phyloP scores from a whole-genome alignment of 1,140 invertebrate genomes.

The Tigriopus japonicus region DNA sequence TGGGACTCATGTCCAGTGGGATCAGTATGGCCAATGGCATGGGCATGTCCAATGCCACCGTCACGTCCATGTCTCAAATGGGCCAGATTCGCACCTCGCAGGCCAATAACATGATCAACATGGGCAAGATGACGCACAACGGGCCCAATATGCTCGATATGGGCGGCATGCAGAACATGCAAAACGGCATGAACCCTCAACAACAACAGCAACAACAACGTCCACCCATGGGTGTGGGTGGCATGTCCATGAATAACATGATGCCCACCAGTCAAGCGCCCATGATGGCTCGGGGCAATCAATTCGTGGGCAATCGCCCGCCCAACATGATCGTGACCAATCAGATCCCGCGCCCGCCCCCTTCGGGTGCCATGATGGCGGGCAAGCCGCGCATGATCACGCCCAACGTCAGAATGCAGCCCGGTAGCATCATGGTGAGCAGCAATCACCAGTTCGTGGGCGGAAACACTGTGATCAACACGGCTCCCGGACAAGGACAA shows the following conservation, averaged over 20 bases:
- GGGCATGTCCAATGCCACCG: background rate
- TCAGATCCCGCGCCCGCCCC: background rate
- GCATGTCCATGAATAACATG: background rate
- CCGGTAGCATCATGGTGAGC: background rate
- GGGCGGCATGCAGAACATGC: no score
- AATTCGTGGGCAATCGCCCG: no score
- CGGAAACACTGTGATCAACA: background rate
- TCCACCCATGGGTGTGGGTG: background rate
- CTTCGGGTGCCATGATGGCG: background rate
- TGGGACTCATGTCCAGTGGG: background rate
- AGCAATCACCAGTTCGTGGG: background rate
- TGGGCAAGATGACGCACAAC: background rate
- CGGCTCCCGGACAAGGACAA: background rate
- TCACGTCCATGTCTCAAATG: background rate
- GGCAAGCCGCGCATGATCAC: background rate
- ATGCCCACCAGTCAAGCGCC: background rate
- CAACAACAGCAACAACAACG: no score
- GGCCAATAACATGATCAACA: background rate
- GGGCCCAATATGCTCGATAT: background rate
- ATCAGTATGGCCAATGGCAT: no score
- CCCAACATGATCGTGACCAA: constrained; percentile 3
- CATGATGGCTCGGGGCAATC: background rate
- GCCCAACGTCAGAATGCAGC: background rate
- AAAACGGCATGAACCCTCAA: no score
- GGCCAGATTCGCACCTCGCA: background rate